Conservation (phyloP, 2,888 invertebrate species). For the Folsomia manolachei region DNA sequence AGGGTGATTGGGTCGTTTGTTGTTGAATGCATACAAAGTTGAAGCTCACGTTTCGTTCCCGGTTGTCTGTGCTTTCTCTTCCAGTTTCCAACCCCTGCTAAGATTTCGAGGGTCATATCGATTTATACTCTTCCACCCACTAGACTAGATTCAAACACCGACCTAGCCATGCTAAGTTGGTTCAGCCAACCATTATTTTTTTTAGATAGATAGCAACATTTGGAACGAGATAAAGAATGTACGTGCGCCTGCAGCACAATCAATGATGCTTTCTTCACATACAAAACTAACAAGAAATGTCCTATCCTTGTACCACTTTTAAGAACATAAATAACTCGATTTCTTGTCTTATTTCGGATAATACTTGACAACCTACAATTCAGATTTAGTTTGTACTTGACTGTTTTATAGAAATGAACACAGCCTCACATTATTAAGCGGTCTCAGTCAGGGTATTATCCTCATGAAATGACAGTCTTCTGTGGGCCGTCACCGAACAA, state of each 20-base stretch:
- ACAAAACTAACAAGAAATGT: not conserved
- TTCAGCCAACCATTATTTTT: not conserved
- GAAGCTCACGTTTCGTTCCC: too few relatives aligned
- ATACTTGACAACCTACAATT: not conserved
- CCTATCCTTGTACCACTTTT: not conserved
- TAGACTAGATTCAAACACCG: slow-evolving; percentile 19
- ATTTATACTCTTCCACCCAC: slow-evolving; percentile 28
- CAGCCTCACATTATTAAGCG: too few relatives aligned
- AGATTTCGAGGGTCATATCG: slow-evolving; percentile 42
- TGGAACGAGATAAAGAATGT: not conserved
- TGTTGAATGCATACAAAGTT: too few relatives aligned
- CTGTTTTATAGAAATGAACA: not conserved
- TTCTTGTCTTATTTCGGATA: not conserved
- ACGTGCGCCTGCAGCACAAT: not conserved
- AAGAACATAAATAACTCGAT: not conserved
- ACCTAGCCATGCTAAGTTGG: slow-evolving; percentile 6
- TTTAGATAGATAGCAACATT: not conserved
- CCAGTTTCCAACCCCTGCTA: slow-evolving; percentile 38
- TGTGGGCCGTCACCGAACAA: too few relatives aligned
- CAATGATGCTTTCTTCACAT: not conserved
- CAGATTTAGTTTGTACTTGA: not conserved
- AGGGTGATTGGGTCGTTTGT: too few relatives aligned
- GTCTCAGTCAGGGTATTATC: too few relatives aligned
- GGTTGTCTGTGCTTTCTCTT: slow-evolving; percentile 18
- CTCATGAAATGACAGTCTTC: too few relatives aligned